Evolutionary conservation across 1,140 invertebrate species (phyloP), one percentile per base, ranked within the genome.

Genomic region (Cardiocondyla obscurior): DNA sequence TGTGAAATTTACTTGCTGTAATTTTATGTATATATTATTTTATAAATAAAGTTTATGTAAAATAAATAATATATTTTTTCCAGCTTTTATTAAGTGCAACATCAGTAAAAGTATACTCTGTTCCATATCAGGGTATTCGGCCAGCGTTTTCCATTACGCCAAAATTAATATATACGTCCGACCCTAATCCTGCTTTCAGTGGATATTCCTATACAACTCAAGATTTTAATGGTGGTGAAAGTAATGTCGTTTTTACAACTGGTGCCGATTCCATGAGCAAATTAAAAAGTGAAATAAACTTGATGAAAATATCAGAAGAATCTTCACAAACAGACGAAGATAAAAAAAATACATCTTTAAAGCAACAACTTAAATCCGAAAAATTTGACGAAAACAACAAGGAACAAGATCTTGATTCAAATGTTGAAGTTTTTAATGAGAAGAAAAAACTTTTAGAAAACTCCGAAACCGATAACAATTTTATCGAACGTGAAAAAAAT

Each of bases 171-270:
- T 79, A 79, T 7, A 55, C 74, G 30, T 79, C 62, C 3, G 62
- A 67, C 3, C 42, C 46, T 10, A 53, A 69, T 42, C 62, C 74
- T 55, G 3, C 44, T 30, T 42, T 79, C 33, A 69, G 33, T 30
- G 74, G 74, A 55, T 79, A 79, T 42, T 67, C 74, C 12, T 79
- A 79, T 22, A 3, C 49, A 42, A 79, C 74, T 42, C 62, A 22
- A 10, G 46, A 79, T 51, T 33, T 79, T 10, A 79, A 79, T 53
- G 62, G 74, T 10, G 74, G 62, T 10, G 60, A 46, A 53, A 79
- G 74, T 67, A 79, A 55, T 30, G 74, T 79, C 69, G 25, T 77
- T 30, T 64, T 77, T 65, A 49, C 58, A 77, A 83, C 42, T 22
- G 79, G 55, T 25, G 51, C 19, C 1, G 53, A 73, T 46, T 73